Base-by-base conservation (phyloP, 2,113 vertebrate species). In the Odocoileus hemionus region DNA sequence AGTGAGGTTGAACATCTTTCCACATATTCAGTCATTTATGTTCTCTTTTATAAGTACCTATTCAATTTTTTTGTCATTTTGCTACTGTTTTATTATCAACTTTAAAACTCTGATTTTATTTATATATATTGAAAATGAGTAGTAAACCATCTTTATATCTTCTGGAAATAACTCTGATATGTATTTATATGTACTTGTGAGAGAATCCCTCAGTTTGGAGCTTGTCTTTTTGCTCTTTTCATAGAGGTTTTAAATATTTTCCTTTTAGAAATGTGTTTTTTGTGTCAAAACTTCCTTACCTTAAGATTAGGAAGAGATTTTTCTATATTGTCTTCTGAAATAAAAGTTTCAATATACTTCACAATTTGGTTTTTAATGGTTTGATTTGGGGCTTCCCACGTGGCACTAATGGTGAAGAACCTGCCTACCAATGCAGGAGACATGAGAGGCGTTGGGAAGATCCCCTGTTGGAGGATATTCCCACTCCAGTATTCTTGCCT, bases 251-350 rank as follows among this genome's bases (percentile, higher is more conserved):
- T 19, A n/a, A 7, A 67, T 30, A 39, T 33, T 86, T 86, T 50
- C 26, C 36, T 50, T 67, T 50, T 86, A 58, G 14, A 47, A 85
- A 64, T 61, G 36, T 3, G 28, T 3, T 28, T 79, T 54, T 78
- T 61, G 15, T 36, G 47, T 52, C 52, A 52, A 43, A 28, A 86
- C 13, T 70, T 86, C 28, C n/a, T 86, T 64, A 67, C 17, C 6
- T 36, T 28, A 60, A 80, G 39, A 58, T 94, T 11, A n/a, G 1
- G 2, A 86, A 28, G 57, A 79, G 11, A 43, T 58, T 60, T 80
- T 23, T 45, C 36, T 85, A 3, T 64, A 64, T 92, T 95, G 89
- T 96, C 39, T 90, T 87, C 39, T 83, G 60, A 84, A 82, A 70
- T 6, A 43, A 84, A 94, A 57, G 9, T 45, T 94, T 61, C n/a